Base-by-base conservation (phyloP, 2,888 invertebrate genomes). In the Xanthia icteritia region DNA sequence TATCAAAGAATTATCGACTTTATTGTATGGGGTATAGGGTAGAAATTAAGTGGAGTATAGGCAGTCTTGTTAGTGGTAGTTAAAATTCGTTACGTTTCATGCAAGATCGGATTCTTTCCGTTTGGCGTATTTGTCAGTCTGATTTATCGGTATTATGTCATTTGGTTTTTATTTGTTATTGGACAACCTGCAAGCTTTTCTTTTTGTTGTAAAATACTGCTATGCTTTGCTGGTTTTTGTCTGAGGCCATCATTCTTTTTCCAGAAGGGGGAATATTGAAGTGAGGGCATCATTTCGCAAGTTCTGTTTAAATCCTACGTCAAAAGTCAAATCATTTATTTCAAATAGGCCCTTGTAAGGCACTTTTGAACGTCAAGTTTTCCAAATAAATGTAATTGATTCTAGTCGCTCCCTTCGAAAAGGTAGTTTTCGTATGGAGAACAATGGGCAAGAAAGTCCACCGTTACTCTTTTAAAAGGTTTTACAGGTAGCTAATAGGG, bases 51-150 rank as follows among this genome's bases (percentile, higher is more conserved):
- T 61, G 51, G 27, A 11, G 8, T 13, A 6, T 58, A 1, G 4
- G 9, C 5, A 60, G 36, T 68, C 60, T 64, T 70, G 48, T 79
- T 82, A 80, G 76, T 73, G 39, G 70, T 61, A 58, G 65, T 85
- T 73, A 70, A 69, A 82, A 80, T 66, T 80, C 31, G 72, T 75
- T 73, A 71, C 68, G 86, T 82, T 87, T 79, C 70, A 65, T 66
- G 77, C 61, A 71, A 71, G 58, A 81, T 71, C 23, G 72, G 66
- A 82, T 84, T 78, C 86, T 76, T 88, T 82, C 72, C 77, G 69
- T 86, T 82, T 86, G 80, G 81, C 76, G 76, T 80, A 67, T 84
- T 73, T 76, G 45, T 69, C 36, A 20, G 27, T 5, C 56, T 20
- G 8, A 77, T 66, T 61, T 79, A 42, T 65, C 36, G 36, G 23